Conservation (phyloP, 2,113 vertebrate species). For the Ancistrus triradiatus region DNA sequence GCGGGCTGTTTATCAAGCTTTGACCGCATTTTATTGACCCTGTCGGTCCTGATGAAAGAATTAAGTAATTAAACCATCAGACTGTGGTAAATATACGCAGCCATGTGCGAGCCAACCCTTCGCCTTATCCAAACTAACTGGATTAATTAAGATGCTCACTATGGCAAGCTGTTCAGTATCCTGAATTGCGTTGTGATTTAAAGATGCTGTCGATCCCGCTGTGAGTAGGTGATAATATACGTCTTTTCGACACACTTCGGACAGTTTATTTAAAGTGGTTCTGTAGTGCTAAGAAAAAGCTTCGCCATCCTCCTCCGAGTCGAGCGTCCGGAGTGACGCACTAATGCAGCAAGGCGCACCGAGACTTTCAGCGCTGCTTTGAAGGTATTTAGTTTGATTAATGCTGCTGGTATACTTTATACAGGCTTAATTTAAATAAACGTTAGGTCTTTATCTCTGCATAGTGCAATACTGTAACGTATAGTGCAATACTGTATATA, state of each 20-base stretch:
- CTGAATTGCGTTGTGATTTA: too few relatives aligned
- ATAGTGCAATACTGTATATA: too few relatives aligned
- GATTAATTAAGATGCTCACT: constrained; percentile 25
- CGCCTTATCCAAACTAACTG: constrained; percentile 38
- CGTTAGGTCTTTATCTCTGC: too few relatives aligned
- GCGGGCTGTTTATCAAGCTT: constrained; percentile 24
- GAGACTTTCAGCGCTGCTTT: constrained; percentile 1
- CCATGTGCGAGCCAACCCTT: constrained; percentile 1
- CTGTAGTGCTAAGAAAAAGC: background rate
- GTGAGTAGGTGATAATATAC: too few relatives aligned
- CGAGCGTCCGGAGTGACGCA: constrained; percentile 36
- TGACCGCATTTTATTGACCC: constrained; percentile 32
- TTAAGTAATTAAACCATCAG: constrained; percentile 26
- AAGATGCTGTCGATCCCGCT: too few relatives aligned
- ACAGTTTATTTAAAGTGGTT: background rate
- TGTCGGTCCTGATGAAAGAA: background rate
- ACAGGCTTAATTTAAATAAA: too few relatives aligned
- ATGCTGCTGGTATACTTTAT: background rate
- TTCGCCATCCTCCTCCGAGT: constrained; percentile 2
- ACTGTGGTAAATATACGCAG: constrained; percentile 16
- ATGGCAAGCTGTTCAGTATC: background rate
- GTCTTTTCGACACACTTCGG: constrained; percentile 4
- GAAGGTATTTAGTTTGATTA: constrained; percentile 5
- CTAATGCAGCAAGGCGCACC: constrained; percentile 28
- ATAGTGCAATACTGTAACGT: too few relatives aligned